Evolutionary conservation across 1,140 invertebrate genomes (phyloP), one percentile per base, ranked within the genome.

Genomic region (Trigoniulus corallinus): DNA sequence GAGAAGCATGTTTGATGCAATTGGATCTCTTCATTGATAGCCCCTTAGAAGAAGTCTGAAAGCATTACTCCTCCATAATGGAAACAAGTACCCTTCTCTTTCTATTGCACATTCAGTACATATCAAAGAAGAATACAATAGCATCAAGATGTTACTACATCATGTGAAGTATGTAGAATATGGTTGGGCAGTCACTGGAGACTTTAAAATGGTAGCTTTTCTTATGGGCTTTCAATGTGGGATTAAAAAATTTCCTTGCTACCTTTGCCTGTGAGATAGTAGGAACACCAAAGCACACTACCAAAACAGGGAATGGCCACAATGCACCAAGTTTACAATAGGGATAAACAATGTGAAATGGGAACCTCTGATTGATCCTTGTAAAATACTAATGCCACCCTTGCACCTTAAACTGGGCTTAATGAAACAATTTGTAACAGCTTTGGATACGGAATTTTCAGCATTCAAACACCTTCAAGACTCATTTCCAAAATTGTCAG

Each of bases 251-350:
- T 64, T 60, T 53, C 54, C 57, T 1, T 69, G 65, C 55, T 65
- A 59, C 50, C 48, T 71, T 18, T 70, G 67, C 51, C 53, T 64
- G 41, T 71, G 67, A 64, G 59, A 70, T 51, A 71, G 64, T 49
- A 60, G 67, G 48, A 59, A 53, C 26, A 57, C 56, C 50, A 10
- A 52, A 18, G 27, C 56, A 25, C 65, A 68, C 53, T 69, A 62
- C 53, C 52, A 46, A 22, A 58, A 61, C 46, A 52, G 57, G 41
- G 47, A 56, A 41, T 69, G 62, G 62, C 55, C 59, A 39, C 2
- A 41, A 24, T 46, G 63, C 58, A 55, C 37, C 29, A 49, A 60
- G 41, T 57, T 67, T 47, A 62, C 47, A 58, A 57, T 42, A 39
- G 60, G 56, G 23, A 56, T 54, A 46, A 50, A 53, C 25, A 62